Evolutionary conservation across 2,888 invertebrate genomes (phyloP), one percentile per base, ranked within the genome.

Genomic region (Meiosimyza platycephala): DNA sequence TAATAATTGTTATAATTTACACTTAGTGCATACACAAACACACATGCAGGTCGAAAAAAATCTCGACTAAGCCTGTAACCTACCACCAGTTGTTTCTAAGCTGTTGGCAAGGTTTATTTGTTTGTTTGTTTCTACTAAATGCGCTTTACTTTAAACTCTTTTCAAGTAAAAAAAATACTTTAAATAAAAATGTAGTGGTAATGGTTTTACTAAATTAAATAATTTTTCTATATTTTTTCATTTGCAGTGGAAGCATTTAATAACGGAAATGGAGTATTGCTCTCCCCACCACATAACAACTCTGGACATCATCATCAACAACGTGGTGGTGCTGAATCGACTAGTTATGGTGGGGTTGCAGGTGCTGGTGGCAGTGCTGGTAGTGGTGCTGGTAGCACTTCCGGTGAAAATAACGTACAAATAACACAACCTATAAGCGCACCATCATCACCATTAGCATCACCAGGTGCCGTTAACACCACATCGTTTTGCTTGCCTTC

Each of bases 371-470:
- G 28, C 28, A 28, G 28, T 40, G 40, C 40, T 40, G 40, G 40
- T 9, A 71, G 72, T 69, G 50, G 40, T 52, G 55, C 70, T 73
- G 64, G 79, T 22, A 77, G 76, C 18, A 74, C 78, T 67, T 74
- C 77, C 64, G 77, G 76, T 64, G 84, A 84, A 78, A 82, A 86
- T 71, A 87, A 87, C 76, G 85, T 87, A 75, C 92, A 93, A 88
- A 92, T 95, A 79, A 94, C 93, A 79, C 95, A 95, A 84, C 93
- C 93, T 47, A 92, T 93, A 79, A 95, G 95, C 81, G 93, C 93
- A 18, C 95, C 95, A 13, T 92, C 94, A 28, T 94, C 95, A 9
- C 95, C 95, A 16, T 86, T 91, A 69, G 92, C 94, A 54, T 93
- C 95, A 3, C 92, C 94, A 33, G 86, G 85, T 70, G 87, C 86